Conservation (phyloP, 2,888 invertebrate genomes). For the Epiblema foenella region DNA sequence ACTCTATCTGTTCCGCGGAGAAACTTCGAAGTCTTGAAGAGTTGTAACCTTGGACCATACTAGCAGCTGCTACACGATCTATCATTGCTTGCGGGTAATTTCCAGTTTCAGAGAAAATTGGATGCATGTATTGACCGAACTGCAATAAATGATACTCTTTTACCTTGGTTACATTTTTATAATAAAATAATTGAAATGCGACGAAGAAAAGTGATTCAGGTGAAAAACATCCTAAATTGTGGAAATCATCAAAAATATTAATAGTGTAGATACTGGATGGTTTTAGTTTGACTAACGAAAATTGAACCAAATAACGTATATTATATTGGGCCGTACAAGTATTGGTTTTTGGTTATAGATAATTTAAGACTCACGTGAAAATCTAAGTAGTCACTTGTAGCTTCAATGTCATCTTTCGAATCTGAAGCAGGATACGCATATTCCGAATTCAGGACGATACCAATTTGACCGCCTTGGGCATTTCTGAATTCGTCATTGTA, state of each 20-base stretch:
- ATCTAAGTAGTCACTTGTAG: conserved; percentile 8
- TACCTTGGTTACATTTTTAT: background rate
- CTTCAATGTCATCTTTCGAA: conserved; percentile 25
- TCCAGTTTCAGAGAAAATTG: conserved; percentile 49
- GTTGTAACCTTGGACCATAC: conserved; percentile 48
- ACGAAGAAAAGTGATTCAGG: too few relatives aligned
- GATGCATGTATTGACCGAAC: conserved; percentile 50
- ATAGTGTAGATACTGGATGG: too few relatives aligned
- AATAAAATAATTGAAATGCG: too few relatives aligned
- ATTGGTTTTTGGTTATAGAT: too few relatives aligned
- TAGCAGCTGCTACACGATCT: conserved; percentile 48
- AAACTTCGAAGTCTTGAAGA: conserved; percentile 50
- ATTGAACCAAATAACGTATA: too few relatives aligned
- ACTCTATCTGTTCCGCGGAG: conserved; percentile 49
- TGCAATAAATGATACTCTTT: conserved; percentile 36
- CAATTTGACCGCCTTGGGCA: conserved; percentile 18
- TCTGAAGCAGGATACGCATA: conserved; percentile 26
- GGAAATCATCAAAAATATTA: too few relatives aligned
- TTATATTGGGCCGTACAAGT: too few relatives aligned
- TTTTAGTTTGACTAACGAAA: too few relatives aligned
- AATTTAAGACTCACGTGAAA: conserved; percentile 25
- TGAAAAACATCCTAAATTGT: too few relatives aligned
- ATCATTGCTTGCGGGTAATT: conserved; percentile 51
- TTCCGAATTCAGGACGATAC: conserved; percentile 21
- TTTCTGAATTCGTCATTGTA: conserved; percentile 53